Conservation (phyloP, 2,888 invertebrate species). For the Lumbricus terrestris region DNA sequence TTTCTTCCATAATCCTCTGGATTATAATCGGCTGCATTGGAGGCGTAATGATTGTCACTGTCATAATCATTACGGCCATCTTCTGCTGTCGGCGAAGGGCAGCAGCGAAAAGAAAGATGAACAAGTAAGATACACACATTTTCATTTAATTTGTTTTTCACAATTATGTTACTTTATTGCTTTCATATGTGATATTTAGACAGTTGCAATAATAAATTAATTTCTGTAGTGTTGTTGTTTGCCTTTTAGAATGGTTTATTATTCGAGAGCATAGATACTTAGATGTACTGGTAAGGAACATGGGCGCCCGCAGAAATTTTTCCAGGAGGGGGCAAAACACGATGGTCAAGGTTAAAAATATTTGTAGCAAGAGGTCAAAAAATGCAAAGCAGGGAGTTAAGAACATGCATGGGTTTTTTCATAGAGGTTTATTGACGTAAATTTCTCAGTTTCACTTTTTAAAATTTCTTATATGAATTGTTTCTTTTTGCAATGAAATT, state of each 20-base stretch:
- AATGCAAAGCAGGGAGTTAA: no score
- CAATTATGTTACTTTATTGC: not conserved
- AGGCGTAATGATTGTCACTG: conserved; percentile 61
- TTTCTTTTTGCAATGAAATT: no score
- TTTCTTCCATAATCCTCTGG: conserved; percentile 66
- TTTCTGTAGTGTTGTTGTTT: not conserved
- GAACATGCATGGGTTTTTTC: no score
- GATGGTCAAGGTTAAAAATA: no score
- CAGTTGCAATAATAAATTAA: not conserved
- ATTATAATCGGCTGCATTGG: conserved; percentile 67
- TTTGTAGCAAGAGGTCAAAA: no score
- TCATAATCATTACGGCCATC: conserved; percentile 63
- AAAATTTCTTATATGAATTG: no score
- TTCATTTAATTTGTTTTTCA: not conserved
- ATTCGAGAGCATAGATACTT: not conserved
- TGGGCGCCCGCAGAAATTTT: no score
- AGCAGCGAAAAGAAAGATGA: not conserved
- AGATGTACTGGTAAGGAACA: not conserved
- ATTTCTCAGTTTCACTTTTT: no score
- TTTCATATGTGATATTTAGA: not conserved
- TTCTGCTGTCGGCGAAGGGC: conserved; percentile 12
- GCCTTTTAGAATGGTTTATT: not conserved
- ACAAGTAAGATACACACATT: not conserved
- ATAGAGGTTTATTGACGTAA: no score
- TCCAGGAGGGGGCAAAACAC: no score